Evolutionary conservation across 37 sponge, comb jelly and placozoan species (phyloP), one percentile per base, ranked within the genome.

Genomic region (Amphimedon queenslandica): DNA sequence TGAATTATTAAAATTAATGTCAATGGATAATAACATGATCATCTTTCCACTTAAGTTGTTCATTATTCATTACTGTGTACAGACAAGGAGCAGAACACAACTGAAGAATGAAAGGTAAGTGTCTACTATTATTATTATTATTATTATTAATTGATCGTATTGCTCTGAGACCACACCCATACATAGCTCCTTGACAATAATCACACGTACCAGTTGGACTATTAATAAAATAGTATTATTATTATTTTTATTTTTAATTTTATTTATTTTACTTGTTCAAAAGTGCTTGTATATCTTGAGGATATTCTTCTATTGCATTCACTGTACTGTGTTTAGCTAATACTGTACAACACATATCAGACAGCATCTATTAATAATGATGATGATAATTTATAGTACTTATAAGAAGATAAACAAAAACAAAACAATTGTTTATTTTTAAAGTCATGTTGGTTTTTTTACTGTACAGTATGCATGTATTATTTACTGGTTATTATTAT

Each of bases 161-260:
- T 41, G 79, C 61, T 30, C 81, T 78, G 66, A 88, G 78, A 16
- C 90, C 96, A 20, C 63, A 37, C 23, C 96, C 96, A 81, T 71
- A 91, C 34, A 88, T n/a, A n/a, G 72, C 32, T 30, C 81, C 79
- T 1, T 71, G 57, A 63, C 96, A 95, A 37, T 37, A 68, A 40
- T 93, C 90, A 79, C 94, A 93, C 35, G 20, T 30, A 11, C 64
- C 67, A 70, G 21, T 4, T 2, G 23, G 21, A 28, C 32, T 34
- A 47, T 13, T 47, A 47, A 18, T 47, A 47, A 47, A 47, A 47
- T 47, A 47, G 53, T 47, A 47, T 8, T 47, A 47, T 18, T 18
- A 8, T 8, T 47, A 18, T 47, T 18, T 47, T 18, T 18, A 18
- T 47, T 18, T 18, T 47, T 47, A 47, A 18, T 47, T 18, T 8